These are phyloP conservation scores for human DNA, from an alignment of 2,113 vertebrate genomes.

Conservation along the genomic window DNA sequence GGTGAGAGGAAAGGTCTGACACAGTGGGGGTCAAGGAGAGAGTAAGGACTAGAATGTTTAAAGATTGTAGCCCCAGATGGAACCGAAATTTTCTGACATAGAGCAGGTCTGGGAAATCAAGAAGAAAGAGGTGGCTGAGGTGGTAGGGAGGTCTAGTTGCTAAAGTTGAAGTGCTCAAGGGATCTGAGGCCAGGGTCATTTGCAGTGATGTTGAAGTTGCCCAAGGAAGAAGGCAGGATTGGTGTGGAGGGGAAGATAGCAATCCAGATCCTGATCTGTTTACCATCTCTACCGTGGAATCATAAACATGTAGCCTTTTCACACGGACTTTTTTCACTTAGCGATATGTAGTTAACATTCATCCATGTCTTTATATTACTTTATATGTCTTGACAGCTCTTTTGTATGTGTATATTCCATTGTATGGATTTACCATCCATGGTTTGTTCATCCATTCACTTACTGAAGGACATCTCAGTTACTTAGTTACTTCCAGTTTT, in stretches of 20 bases:
- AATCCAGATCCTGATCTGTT: background rate
- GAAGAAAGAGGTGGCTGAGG: background rate
- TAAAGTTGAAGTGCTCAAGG: background rate
- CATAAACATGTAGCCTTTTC: background rate
- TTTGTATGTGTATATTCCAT: background rate
- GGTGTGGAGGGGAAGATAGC: background rate
- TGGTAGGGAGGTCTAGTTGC: background rate
- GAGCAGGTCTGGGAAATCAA: background rate
- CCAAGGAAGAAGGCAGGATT: background rate
- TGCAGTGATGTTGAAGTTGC: background rate
- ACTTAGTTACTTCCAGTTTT: background rate
- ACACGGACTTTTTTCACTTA: background rate
- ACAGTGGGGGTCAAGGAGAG: background rate
- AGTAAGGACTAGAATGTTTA: background rate
- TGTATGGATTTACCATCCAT: background rate
- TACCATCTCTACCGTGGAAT: background rate
- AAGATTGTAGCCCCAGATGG: background rate
- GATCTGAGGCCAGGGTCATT: background rate
- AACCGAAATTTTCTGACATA: background rate
- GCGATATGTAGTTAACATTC: background rate
- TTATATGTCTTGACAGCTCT: too few species aligned
- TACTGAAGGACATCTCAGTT: background rate
- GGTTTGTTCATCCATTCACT: background rate
- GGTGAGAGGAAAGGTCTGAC: background rate
- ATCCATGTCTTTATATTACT: background rate